Conservation (phyloP, 2,113 vertebrate species). For the Cyanoliseus patagonus region DNA sequence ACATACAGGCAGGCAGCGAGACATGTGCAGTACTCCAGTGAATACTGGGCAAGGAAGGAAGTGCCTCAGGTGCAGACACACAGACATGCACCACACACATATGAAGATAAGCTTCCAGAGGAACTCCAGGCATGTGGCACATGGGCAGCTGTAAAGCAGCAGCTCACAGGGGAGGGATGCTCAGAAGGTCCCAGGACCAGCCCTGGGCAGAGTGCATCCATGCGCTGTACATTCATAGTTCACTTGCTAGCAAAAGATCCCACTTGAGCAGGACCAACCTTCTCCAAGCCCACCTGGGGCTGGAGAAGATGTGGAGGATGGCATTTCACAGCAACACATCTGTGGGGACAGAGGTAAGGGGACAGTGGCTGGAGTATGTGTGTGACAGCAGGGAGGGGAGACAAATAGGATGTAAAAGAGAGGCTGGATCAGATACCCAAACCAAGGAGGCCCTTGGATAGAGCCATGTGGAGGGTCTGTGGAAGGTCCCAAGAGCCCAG, state of each 20-base stretch:
- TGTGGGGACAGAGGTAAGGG: not conserved
- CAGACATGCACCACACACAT: not conserved
- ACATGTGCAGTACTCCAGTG: not conserved
- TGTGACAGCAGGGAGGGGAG: not conserved
- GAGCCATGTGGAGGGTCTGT: not conserved
- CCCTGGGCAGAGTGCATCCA: accelerated
- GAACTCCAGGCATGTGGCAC: not conserved
- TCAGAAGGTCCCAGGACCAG: not conserved
- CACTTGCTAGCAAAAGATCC: not conserved
- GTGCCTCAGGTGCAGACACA: not conserved
- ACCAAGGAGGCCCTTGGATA: not conserved
- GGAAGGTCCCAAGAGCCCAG: not conserved
- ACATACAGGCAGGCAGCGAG: accelerated
- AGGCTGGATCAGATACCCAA: not conserved
- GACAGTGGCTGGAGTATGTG: not conserved
- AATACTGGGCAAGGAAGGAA: not conserved
- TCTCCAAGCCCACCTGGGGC: not conserved
- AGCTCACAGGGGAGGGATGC: not conserved
- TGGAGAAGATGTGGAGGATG: not conserved
- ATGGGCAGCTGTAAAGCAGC: not conserved
- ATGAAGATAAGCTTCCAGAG: not conserved
- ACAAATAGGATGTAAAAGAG: not conserved
- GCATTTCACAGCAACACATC: not conserved
- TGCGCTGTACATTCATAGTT: not conserved
- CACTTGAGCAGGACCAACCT: not conserved